These are phyloP conservation scores for Pangasianodon hypophthalmus DNA, from an alignment of 2,113 vertebrate genomes.

Conservation along the genomic window DNA sequence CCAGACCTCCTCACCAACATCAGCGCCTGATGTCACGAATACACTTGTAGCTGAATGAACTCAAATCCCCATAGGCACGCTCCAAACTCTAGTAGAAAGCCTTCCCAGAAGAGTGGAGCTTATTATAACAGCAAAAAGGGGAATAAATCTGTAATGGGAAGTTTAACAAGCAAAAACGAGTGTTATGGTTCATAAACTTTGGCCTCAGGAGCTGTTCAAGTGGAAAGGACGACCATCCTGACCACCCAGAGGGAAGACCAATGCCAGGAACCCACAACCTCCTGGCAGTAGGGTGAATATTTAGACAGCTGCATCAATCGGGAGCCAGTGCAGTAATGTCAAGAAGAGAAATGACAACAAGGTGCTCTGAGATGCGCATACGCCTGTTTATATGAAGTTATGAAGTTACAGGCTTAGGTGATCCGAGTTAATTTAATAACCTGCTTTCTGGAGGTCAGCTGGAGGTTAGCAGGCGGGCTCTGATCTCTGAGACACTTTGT, in stretches of 20 bases:
- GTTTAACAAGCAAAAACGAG: neutral
- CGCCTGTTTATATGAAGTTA: neutral
- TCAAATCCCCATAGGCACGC: neutral
- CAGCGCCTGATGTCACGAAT: neutral
- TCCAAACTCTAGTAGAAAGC: neutral
- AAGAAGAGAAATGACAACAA: neutral
- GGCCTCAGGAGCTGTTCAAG: neutral
- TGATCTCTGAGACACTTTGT: slow-evolving; percentile 9
- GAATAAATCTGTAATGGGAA: neutral
- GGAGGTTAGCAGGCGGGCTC: neutral
- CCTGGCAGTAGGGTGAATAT: neutral
- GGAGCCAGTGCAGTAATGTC: neutral
- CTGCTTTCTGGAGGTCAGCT: slow-evolving; percentile 23
- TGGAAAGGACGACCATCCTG: neutral
- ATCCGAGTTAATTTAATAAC: neutral
- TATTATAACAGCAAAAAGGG: neutral
- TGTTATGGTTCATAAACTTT: neutral
- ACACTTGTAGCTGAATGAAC: neutral
- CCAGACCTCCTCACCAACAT: neutral
- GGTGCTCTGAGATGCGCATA: neutral
- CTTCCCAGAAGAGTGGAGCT: neutral
- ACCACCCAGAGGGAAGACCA: neutral
- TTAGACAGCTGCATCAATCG: neutral
- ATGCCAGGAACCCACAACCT: neutral
- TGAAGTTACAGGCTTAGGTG: neutral